A percentile compares a stretch with the other conserved stretches of the same genome.
Evolutionary conservation across 2,797 vertebrate genomes (phyloP).

Genomic region (Telmatherina bonti): DNA sequence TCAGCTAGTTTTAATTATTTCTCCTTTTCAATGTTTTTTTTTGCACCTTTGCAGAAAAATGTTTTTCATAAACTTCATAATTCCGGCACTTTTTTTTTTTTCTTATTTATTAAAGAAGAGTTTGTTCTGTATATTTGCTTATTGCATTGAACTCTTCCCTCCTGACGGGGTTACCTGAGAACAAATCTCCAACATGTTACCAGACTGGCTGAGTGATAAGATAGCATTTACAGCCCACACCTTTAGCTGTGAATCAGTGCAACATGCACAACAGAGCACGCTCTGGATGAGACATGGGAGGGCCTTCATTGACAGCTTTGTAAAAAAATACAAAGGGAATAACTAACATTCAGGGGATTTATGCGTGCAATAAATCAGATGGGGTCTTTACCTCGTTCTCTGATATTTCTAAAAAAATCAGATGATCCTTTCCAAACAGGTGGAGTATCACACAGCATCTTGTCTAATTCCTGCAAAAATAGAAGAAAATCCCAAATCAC

Average conservation of each 20-base stretch:
- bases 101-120: not conserved
- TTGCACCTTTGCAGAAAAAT: no score
- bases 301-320: conserved; percentile 11
- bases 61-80: not conserved
- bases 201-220: conserved; percentile 71
- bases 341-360: conserved; percentile 30
- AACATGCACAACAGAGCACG: conserved; percentile 1
- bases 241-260: conserved; percentile 34
- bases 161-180: conserved; percentile 55
- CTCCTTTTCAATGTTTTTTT: no score
- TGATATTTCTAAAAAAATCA: conserved; percentile 92
- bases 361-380: conserved; percentile 1
- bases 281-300: conserved; percentile 5
- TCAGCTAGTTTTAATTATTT: no score
- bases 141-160: conserved; percentile 1
- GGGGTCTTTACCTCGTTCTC: conserved; percentile 85
- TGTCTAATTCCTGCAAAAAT: conserved; percentile 89
- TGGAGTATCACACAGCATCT: conserved; percentile 92
- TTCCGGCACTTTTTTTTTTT: not conserved
- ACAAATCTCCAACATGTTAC: conserved; percentile 59
- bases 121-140: conserved; percentile 18
- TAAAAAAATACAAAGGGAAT: conserved; percentile 29
- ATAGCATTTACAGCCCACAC: conserved; percentile 64
- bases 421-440: conserved; percentile 97
- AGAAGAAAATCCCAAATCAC: conserved; percentile 64